These are phyloP conservation scores for Chrysemys picta DNA, from an alignment of 2,113 vertebrate genomes.

Conservation along the genomic window DNA sequence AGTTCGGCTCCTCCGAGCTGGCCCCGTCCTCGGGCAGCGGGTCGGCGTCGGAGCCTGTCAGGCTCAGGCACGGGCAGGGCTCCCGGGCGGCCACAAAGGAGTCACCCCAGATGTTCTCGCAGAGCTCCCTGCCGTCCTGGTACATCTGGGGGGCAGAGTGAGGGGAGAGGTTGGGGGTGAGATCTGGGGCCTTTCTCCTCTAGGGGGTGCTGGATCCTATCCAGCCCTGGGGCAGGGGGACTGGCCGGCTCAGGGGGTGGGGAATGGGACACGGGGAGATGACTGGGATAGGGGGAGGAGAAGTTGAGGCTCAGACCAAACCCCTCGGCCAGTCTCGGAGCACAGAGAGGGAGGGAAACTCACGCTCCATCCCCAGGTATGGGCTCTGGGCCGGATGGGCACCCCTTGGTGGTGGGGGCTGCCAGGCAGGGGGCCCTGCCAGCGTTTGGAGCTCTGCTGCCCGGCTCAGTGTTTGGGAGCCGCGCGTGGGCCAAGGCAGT, in stretches of 20 bases:
- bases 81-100: conserved; percentile 78
- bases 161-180: neutral
- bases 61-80: conserved; percentile 82
- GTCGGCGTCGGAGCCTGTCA: conserved; percentile 77
- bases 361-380: neutral
- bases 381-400: neutral
- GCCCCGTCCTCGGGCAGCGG: conserved; percentile 74
- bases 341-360: neutral
- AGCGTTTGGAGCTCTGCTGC: neutral
- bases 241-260: too few relatives aligned
- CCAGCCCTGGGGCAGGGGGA: neutral
- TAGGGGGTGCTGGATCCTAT: neutral
- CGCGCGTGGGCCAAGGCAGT: too few relatives aligned
- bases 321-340: neutral
- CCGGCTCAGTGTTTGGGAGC: neutral
- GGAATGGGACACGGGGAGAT: too few relatives aligned
- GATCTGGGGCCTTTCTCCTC: neutral
- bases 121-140: conserved; percentile 83
- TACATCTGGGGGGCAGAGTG: conserved; percentile 76
- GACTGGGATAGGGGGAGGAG: too few relatives aligned
- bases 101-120: conserved; percentile 81
- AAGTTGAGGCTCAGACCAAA: neutral
- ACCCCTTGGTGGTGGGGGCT: neutral
- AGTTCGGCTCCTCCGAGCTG: conserved; percentile 6
- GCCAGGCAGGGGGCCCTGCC: neutral